Evolutionary conservation across 2,797 vertebrate genomes (phyloP).

Genomic region (Prionace glauca): DNA sequence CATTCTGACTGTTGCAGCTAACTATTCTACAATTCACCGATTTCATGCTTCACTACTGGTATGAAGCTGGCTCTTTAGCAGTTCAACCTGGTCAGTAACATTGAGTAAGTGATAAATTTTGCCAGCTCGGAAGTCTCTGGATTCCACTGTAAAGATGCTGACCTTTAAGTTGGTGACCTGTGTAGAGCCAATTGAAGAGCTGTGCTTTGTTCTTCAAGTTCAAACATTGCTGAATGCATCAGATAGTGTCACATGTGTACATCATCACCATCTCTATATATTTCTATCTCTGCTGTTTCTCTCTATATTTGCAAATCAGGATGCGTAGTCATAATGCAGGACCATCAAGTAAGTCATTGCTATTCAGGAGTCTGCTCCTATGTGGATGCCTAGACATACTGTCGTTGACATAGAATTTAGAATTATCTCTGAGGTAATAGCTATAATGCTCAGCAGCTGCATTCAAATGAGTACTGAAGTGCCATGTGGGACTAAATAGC

Average conservation of each 20-base stretch:
- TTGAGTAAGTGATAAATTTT: not conserved
- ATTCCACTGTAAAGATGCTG: not conserved
- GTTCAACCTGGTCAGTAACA: not conserved
- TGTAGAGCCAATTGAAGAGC: not conserved
- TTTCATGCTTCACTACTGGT: not conserved
- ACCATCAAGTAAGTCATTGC: not conserved
- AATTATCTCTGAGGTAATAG: not conserved
- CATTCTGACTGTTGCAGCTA: not conserved
- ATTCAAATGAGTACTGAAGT: not conserved
- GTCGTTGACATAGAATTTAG: not conserved
- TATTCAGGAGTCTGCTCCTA: not conserved
- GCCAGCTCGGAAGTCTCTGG: not conserved
- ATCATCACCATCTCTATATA: not conserved
- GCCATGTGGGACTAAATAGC: not conserved
- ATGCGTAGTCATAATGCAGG: not conserved
- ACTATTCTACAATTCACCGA: not conserved
- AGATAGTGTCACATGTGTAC: not conserved
- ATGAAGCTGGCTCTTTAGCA: not conserved
- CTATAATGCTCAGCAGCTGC: not conserved
- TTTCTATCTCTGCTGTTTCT: not conserved
- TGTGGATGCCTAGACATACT: not conserved
- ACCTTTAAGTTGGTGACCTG: not conserved
- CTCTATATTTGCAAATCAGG: not conserved
- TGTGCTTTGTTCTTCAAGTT: not conserved
- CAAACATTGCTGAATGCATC: not conserved